A percentile compares a stretch with the other conserved stretches of the same genome.
Evolutionary conservation across 2,888 invertebrate genomes (phyloP).

Genomic region (Idaea dimidiata): DNA sequence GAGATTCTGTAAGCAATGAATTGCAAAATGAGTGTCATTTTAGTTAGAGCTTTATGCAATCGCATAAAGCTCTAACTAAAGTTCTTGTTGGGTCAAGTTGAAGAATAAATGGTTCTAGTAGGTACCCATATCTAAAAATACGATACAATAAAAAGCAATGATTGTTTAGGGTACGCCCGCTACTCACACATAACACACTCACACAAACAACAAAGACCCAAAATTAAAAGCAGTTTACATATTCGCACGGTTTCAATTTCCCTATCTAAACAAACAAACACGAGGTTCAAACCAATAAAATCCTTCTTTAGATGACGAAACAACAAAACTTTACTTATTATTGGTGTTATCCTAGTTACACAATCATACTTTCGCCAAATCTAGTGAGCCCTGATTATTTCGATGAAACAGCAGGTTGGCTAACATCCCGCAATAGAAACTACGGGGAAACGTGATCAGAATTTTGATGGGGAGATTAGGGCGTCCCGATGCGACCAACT

Average conservation of each 20-base stretch:
- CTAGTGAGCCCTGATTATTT: slow-evolving; percentile 49
- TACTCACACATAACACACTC: background rate
- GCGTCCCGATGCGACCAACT: slow-evolving; percentile 52
- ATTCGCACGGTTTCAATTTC: background rate
- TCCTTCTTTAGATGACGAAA: background rate
- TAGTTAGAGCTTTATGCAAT: background rate
- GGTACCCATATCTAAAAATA: background rate
- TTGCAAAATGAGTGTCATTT: background rate
- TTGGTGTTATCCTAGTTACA: slow-evolving; percentile 4
- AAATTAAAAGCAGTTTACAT: background rate
- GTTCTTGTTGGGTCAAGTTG: background rate
- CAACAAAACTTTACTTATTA: slow-evolving; percentile 4
- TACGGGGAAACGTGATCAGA: slow-evolving; percentile 63
- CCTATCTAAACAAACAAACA: background rate
- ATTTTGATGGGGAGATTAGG: slow-evolving; percentile 65
- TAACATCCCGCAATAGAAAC: slow-evolving; percentile 67
- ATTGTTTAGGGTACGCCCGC: background rate
- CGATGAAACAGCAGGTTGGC: slow-evolving; percentile 49
- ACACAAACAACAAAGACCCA: background rate
- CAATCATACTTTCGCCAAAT: slow-evolving; percentile 24
- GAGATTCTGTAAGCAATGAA: background rate
- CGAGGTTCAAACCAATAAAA: background rate
- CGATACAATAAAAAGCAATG: background rate
- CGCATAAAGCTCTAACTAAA: background rate
- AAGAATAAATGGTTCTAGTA: too few species aligned